Base-by-base conservation (phyloP, 2,797 vertebrate genomes). In the Acipenser transmontanus region DNA sequence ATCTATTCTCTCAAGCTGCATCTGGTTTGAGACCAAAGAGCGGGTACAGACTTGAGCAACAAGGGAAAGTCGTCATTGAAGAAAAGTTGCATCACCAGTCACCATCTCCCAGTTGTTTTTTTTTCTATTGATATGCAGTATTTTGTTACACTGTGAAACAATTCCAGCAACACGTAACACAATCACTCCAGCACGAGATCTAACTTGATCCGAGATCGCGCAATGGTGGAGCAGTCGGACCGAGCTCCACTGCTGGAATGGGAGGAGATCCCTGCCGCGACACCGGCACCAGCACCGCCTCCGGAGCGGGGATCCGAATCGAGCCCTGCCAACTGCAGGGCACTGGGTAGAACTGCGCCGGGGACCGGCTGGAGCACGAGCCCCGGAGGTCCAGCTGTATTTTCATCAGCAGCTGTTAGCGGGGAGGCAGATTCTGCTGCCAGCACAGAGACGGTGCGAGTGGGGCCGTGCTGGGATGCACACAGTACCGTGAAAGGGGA, bases 181-280 rank as follows among this genome's bases (percentile, higher is more conserved):
- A 34, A 34, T 34, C 34, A 34, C 34, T 34, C 34, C 34, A 4
- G 34, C 34, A 34, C 34, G 34, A 34, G 34, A 34, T 34, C 34
- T 4, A 34, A 34, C 34, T 34, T 34, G 34, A 34, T 34, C 34
- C 34, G 34, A 34, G 34, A 34, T 34, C 34, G 34, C 34, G 34
- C 81, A 67, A 90, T 93, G 95, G 93, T 91, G 78, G 91, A 96
- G 87, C 91, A 93, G 78, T 92, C 92, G 73, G 96, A 97, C 78
- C 91, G 92, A 81, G 94, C 95, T 79, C 94, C 94, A 82, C 89
- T 98, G 68, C 89, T 98, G 70, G 91, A 94, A 84, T 96, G 94
- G 93, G 94, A 97, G 85, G 93, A 98, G 90, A 91, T 91, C 81
- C 93, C 92, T 6, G 89, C 87, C 10, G 79, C 89, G 64, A 71